Evolutionary conservation across 2,113 vertebrate genomes (phyloP).

Genomic region (Peromyscus polionotus): DNA sequence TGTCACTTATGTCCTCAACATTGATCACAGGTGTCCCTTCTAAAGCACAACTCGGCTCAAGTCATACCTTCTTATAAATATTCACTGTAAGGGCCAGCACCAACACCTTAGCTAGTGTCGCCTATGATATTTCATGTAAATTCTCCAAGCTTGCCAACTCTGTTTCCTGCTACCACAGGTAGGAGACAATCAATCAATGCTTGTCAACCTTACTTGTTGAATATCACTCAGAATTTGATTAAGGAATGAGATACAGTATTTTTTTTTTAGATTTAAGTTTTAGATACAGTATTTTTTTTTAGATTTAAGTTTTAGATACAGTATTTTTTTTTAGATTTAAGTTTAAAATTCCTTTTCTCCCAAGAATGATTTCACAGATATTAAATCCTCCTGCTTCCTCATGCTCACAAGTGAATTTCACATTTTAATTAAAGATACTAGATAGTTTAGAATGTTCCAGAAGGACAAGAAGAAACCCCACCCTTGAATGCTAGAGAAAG

Average conservation of each 20-base stretch:
- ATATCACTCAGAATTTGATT: not conserved
- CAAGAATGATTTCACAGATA: not conserved
- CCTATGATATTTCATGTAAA: not conserved
- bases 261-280: not conserved
- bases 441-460: not conserved
- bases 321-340: conserved; percentile 8
- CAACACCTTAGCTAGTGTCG: not conserved
- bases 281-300: not conserved
- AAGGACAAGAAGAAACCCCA: not conserved
- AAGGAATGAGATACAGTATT: not conserved
- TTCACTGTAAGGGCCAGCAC: not conserved
- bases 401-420: not conserved
- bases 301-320: not conserved
- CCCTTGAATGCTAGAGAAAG: not conserved
- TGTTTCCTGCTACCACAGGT: not conserved
- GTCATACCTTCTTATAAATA: not conserved
- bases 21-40: not conserved
- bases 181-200: not conserved
- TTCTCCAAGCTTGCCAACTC: not conserved
- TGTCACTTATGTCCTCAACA: not conserved
- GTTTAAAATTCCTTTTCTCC: conserved; percentile 37
- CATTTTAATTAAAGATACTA: conserved; percentile 33
- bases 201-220: not conserved
- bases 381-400: not conserved
- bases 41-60: not conserved